Evolutionary conservation across 1,140 invertebrate species (phyloP), one percentile per base, ranked within the genome.

Genomic region (Vanessa atalanta): DNA sequence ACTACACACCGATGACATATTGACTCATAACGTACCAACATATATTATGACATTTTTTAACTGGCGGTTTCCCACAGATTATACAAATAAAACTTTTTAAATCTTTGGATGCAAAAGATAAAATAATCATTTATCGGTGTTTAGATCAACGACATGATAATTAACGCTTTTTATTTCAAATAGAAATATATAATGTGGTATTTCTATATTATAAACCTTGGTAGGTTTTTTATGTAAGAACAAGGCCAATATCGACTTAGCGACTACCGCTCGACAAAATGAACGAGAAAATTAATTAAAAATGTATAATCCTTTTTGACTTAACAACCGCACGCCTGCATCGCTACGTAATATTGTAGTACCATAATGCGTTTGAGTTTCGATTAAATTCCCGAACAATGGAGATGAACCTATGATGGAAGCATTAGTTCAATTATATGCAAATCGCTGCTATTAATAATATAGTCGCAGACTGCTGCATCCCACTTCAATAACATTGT

Each of bases 341-440:
- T 20, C 50, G 23, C 50, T 31, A 57, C 57, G 13, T 60, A 69
- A 69, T 57, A 68, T 57, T 37, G 53, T 20, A 67, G 20, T 9
- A 51, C 15, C 65, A 47, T 57, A 68, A 68, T 57, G 37, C 37
- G 53, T 65, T 71, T 65, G 64, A 31, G 57, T 50, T 26, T 26
- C 70, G 61, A 48, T 71, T 64, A 65, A 64, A 64, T 65, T 65
- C 14, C 48, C 53, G 66, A 47, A 71, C 61, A 71, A 71, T 64
- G 47, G 57, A 64, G 37, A 57, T 71, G 37, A 43, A 5, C 37
- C 53, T 65, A 50, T 51, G 68, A 16, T 71, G 76, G 72, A 55
- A 65, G 68, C 68, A 82, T 79, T 79, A 79, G 73, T 82, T 81
- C 79, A 83, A 83, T 83, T 82, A 80, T 83, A 85, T 85, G 83